Evolutionary conservation across 2,113 vertebrate species (phyloP), one percentile per base, ranked within the genome.

Genomic region (Anseranas semipalmata): DNA sequence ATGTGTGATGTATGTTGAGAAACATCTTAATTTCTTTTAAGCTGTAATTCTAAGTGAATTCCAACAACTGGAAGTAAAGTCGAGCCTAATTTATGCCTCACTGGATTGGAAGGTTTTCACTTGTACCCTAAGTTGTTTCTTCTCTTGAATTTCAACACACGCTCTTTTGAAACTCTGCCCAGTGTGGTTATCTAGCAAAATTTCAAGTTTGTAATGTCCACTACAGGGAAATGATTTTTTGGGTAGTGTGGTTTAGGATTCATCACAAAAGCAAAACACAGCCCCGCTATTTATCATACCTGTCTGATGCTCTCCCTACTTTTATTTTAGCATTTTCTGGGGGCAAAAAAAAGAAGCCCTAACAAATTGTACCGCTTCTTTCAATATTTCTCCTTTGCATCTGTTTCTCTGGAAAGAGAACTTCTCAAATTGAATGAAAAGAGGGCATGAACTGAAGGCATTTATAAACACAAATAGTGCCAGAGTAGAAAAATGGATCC

Each of bases 401-500:
- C 28, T 92, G 41, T 88, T 87, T 77, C 43, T 13, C 12, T 65
- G 46, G 79, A 74, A 90, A 59, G 68, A 72, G 27, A 92, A 86
- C 43, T 88, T 91, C 67, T 89, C 35, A 72, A 92, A 86, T 20
- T 88, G 48, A 58, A 62, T 90, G 80, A 82, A 86, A 92, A 83
- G 45, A 55, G 43, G 43, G 60, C 32, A 78, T 8, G 7, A 96
- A 91, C 90, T 35, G 9, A 93, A 88, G 41, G 55, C 82, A 50
- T 89, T 94, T 83, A 45, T 65, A 91, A 86, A 50, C 35, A 43
- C 27, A 67, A 83, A 92, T 60, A 94, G 88, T 62, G 46, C n/a
- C 82, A 81, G 48, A 56, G 18, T 75, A 93, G 81, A 82, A 95
- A 86, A 95, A 97, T 60, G 76, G 25, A 73, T 94, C 52, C 15